Conservation (phyloP, 1,140 invertebrate genomes). For the Zaprionus africanus region DNA sequence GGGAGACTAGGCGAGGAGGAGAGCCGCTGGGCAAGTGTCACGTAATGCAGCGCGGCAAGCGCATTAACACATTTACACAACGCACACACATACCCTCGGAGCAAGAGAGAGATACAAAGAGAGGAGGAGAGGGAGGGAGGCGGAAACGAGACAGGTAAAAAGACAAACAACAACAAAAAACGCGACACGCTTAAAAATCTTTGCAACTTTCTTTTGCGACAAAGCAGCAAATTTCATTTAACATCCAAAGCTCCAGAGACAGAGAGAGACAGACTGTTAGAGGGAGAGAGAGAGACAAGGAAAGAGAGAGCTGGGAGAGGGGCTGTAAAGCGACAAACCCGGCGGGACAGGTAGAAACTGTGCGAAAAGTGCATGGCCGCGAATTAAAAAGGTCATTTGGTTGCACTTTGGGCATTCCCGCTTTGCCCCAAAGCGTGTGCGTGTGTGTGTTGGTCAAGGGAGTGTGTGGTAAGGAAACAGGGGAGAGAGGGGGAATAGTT, state of each 20-base stretch:
- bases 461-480: background rate
- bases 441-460: slow-evolving; percentile 1
- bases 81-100: slow-evolving; percentile 27
- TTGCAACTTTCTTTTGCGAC: slow-evolving; percentile 79
- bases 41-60: slow-evolving; percentile 62
- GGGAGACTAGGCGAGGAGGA: no score
- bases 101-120: background rate
- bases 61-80: slow-evolving; percentile 68
- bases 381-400: slow-evolving; percentile 82
- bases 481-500: background rate
- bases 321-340: background rate
- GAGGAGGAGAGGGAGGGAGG: background rate
- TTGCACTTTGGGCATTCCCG: slow-evolving; percentile 69
- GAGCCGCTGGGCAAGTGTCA: slow-evolving; percentile 56
- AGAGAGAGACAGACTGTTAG: slow-evolving; percentile 18
- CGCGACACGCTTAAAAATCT: slow-evolving; percentile 77
- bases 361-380: slow-evolving; percentile 74
- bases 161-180: slow-evolving; percentile 34
- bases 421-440: background rate
- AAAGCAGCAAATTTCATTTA: slow-evolving; percentile 79
- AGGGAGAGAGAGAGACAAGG: background rate
- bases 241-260: slow-evolving; percentile 61
- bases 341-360: slow-evolving; percentile 1
- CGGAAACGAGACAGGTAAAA: slow-evolving; percentile 25
- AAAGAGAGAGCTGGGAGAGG: slow-evolving; percentile 3